Evolutionary conservation across 2,113 vertebrate species (phyloP), one percentile per base, ranked within the genome.

Genomic region (Microcebus murinus): DNA sequence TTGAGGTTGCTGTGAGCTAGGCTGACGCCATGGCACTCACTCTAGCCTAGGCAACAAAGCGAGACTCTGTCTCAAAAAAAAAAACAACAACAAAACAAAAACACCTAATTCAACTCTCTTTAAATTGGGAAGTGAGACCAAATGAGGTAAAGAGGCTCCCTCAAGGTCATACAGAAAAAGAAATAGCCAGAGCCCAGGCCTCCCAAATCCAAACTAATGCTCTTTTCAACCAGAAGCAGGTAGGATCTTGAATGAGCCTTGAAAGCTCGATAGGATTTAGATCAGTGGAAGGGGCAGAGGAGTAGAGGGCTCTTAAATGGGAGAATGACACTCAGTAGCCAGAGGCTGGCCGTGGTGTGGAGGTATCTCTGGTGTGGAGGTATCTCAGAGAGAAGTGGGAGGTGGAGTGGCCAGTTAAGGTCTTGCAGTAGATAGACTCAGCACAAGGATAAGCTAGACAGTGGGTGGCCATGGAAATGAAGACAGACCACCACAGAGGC

Each of bases 51-150:
- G 39, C 39, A 39, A 39, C 39, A 36, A 4, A 39, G 39, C 4
- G 39, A 39, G 39, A 39, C 39, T 39, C 39, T 39, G 39, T 39
- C 39, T 39, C 39, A 39, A 39, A 39, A 39, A 39, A 36, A 36
- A 36, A 36, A 36, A 36, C 36, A 36, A 36, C n/a, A 36, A 36
- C 36, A 36, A 36, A 36, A 36, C 4, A 39, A 85, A 93, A 70
- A 61, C 88, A 88, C 45, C 70, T 50, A 57, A 50, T 21, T 48
- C 81, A 65, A 85, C 67, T 71, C 65, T 87, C 55, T 84, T 21
- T 50, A 82, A 92, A 52, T 73, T 52, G 81, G 85, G 68, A 95
- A 92, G 76, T 17, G 36, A 93, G 48, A 68, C 31, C n/a, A 48
- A 80, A 55, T 65, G 36, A 82, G 48, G 65, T 74, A 39, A 91